Base-by-base conservation (phyloP, 2,888 invertebrate species). In the Drosophila paranaensis region DNA sequence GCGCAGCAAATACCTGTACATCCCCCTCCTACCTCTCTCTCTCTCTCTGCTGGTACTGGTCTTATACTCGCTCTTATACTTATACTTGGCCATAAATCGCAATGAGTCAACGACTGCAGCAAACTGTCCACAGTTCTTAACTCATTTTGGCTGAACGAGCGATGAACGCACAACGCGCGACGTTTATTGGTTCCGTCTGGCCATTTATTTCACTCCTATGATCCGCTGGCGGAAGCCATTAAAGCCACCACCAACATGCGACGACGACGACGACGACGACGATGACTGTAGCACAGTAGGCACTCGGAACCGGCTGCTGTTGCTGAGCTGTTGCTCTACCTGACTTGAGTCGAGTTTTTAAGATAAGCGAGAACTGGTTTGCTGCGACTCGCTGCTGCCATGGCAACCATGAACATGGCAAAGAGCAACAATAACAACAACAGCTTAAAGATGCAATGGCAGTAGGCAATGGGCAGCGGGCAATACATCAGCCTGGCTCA, bases 181-280 rank as follows among this genome's bases (percentile, higher is more conserved):
- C 91, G 91, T 91, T 92, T 92, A 92, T 92, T 91, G 92, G 92
- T 91, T 91, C 91, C 91, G 91, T 91, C 90, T 90, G 90, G 90
- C 91, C 92, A 92, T 92, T 91, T 89, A 91, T 92, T 90, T 91
- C 88, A 85, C 88, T 91, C 91, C 84, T 91, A 90, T 89, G 90
- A 91, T 91, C 90, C 90, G 90, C 89, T 91, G 91, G 91, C 92
- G 91, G 92, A 92, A 93, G 93, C 92, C 92, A 92, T 92, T 92
- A 93, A 93, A 92, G 88, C 92, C 90, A 92, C 92, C 90, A 92
- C 91, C 89, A 90, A 81, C 79, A 81, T 71, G 58, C 75, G 80
- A 64, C 75, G 77, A 61, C 27, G 45, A 72, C 75, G 80, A 64
- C 75, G 77, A 61, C 27, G 45, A 72, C 43, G 55, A 45, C 45